Conservation (phyloP, 1,140 invertebrate species). For the Tetragonula clypearis region DNA sequence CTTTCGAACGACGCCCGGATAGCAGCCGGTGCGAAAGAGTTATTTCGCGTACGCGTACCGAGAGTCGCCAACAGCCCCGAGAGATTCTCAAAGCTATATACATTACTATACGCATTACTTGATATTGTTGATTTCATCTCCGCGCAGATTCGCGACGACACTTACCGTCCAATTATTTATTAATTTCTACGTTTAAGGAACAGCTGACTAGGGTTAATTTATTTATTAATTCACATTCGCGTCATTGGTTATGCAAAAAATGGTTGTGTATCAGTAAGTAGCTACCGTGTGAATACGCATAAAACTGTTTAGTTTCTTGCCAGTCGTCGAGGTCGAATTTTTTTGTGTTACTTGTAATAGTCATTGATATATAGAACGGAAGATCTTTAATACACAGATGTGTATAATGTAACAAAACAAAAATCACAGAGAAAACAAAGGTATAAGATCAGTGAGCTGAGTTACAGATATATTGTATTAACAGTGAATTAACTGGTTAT, state of each 20-base stretch:
- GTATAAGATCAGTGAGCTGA: no score
- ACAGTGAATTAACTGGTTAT: no score
- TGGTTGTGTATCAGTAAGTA: conserved; percentile 25
- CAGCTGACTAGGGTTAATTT: conserved; percentile 48
- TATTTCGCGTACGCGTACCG: neutral
- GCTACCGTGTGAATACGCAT: neutral
- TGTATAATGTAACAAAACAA: no score
- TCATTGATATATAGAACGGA: no score
- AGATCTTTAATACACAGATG: no score
- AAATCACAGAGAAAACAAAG: no score
- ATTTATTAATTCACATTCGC: conserved; percentile 59
- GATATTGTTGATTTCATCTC: no score
- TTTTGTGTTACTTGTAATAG: neutral
- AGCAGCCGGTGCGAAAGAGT: neutral
- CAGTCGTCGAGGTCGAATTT: neutral
- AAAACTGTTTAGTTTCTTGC: neutral
- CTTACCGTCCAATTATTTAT: conserved; percentile 13
- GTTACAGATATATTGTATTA: no score
- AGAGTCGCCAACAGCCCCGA: neutral
- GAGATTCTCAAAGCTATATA: neutral
- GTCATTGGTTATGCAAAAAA: conserved; percentile 22
- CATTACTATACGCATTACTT: no score
- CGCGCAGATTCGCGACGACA: no score
- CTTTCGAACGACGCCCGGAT: neutral
- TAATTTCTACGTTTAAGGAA: conserved; percentile 28